Base-by-base conservation (phyloP, 2,797 vertebrate genomes). In the Gymnoscopelus microlampas region DNA sequence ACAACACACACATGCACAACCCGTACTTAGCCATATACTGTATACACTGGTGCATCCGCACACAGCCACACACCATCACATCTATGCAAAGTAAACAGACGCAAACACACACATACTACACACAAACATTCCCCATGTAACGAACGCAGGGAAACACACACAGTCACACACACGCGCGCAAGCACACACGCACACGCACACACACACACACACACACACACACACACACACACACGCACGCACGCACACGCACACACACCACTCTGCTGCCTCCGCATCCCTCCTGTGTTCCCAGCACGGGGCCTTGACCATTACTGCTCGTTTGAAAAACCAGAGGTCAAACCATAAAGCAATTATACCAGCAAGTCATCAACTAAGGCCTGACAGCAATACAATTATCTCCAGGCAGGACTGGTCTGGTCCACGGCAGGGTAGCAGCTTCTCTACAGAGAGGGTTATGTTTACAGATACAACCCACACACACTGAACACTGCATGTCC, bases 381-480 rank as follows among this genome's bases (percentile, higher is more conserved):
- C 84, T 88, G 91, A 92, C 88, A 91, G 89, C 85, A 83, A 90
- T 88, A 89, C 88, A 89, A 92, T 91, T 91, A 91, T 85, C 86
- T 77, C 73, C 77, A 80, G 83, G 80, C 85, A 74, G 73, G 75
- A 73, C 74, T 66, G 56, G 77, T 74, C 78, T 73, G 60, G 78
- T 74, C 78, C 72, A 60, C 70, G 79, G 77, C 79, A 77, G 78
- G 82, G 67, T 19, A 67, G 54, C 39, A 15, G 15, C n/a, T 9
- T 44, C 39, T 44, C 39, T 10, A 10, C n/a, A 71, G 70, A 51
- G 73, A 70, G 78, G 73, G 77, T 63, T 74, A 75, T 78, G 80
- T 88, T 90, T 84, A 85, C 39, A 44, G 39, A 44, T 44, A 44
- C 39, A 44, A 44, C 39, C 7, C 39, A 44, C 39, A 44, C 39